These are phyloP conservation scores for Pseudorhiza aurosa DNA, from an alignment of 30 jellyfish, hydroid and myxozoan species.

Conservation along the genomic window DNA sequence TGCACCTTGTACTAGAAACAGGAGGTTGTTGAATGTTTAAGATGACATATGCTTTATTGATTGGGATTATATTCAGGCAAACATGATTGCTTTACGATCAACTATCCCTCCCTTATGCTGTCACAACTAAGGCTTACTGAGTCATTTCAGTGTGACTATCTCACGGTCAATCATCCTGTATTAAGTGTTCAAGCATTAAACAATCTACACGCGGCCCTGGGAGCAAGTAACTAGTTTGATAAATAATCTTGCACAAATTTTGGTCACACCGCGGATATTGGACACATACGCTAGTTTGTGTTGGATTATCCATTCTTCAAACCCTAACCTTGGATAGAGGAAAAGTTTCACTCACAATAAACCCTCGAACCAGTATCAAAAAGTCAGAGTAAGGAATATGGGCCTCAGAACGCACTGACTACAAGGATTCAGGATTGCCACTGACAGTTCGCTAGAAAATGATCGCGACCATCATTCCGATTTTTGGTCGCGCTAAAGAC, in stretches of 20 bases:
- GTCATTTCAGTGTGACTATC: not conserved
- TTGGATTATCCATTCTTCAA: constrained; percentile 28
- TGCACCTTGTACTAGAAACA: no score
- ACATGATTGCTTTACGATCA: not conserved
- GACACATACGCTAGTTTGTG: constrained; percentile 20
- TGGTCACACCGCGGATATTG: constrained; percentile 48
- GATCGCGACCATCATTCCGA: no score
- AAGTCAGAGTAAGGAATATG: no score
- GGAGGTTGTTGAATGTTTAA: not conserved
- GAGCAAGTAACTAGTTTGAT: constrained; percentile 27
- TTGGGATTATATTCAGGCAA: not conserved
- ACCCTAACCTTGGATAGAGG: not conserved
- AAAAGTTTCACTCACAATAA: no score
- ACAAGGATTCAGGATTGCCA: no score
- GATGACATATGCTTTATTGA: not conserved
- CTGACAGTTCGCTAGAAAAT: no score
- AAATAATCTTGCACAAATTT: constrained; percentile 22
- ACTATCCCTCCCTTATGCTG: not conserved
- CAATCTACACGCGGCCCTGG: not conserved
- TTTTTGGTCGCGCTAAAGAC: no score
- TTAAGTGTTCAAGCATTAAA: not conserved
- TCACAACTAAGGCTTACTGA: not conserved
- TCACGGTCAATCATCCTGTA: not conserved
- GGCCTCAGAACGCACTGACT: no score
- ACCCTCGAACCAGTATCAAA: no score